Percentiles rank a stretch among this genome's conserved stretches.
Evolutionary conservation across 2,888 invertebrate species (phyloP).

Genomic region (Craniophora ligustri): DNA sequence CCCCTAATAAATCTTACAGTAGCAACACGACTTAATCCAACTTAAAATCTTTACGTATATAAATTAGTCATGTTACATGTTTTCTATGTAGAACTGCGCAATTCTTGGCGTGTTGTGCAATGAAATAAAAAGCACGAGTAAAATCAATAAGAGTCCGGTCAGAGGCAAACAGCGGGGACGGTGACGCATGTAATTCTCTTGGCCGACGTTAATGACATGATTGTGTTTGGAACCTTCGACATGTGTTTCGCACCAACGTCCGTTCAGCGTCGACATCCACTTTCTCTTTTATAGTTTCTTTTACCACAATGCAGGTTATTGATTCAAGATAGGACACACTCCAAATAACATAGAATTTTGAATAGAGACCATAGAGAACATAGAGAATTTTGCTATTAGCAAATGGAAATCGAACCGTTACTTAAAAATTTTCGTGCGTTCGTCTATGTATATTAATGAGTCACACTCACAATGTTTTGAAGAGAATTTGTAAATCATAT

Average conservation of each 20-base stretch:
- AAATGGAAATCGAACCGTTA: conserved; percentile 29
- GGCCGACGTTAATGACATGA: conserved; percentile 60
- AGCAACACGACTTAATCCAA: conserved; percentile 2
- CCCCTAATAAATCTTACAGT: conserved; percentile 16
- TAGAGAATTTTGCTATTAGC: conserved; percentile 11
- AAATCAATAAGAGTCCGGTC: conserved; percentile 50
- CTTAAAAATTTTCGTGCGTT: conserved; percentile 35
- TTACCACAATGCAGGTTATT: conserved; percentile 22
- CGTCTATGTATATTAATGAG: conserved; percentile 23
- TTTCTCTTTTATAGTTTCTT: conserved; percentile 58
- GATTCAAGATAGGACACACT: conserved; percentile 19
- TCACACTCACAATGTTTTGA: conserved; percentile 28
- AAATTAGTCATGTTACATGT: conserved; percentile 32
- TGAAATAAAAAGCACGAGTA: conserved; percentile 46
- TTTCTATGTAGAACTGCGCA: conserved; percentile 47
- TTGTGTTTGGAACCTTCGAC: conserved; percentile 61
- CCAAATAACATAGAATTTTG: conserved; percentile 11
- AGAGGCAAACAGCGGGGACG: conserved; percentile 42
- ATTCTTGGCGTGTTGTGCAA: conserved; percentile 42
- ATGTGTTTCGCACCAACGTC: conserved; percentile 61
- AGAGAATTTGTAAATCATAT: conserved; percentile 22
- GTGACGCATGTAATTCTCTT: conserved; percentile 54
- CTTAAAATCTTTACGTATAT: conserved; percentile 18
- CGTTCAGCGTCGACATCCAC: conserved; percentile 56
- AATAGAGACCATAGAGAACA: too few relatives aligned